phyloP scores from a whole-genome alignment of 2,888 invertebrate species.

The Mythimna vitellina region DNA sequence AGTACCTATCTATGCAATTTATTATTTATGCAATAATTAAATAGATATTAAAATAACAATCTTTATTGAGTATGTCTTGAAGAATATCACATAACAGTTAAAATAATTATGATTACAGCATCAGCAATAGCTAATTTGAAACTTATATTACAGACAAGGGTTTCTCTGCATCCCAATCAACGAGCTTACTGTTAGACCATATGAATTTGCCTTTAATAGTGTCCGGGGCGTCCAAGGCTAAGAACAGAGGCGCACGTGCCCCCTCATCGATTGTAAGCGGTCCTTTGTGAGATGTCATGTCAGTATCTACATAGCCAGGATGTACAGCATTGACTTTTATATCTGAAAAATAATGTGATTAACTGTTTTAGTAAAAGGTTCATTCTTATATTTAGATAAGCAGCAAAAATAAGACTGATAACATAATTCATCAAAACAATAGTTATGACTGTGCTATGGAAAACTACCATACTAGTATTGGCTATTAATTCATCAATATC shows the following conservation, averaged over 20 bases:
- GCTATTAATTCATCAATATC: no score
- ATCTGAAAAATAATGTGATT: slow-evolving; percentile 64
- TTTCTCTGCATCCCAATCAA: slow-evolving; percentile 19
- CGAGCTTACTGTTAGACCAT: slow-evolving; percentile 16
- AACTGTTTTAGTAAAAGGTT: not conserved
- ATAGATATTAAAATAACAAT: no score
- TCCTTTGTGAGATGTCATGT: slow-evolving; percentile 93
- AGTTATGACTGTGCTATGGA: no score
- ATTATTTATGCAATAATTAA: no score
- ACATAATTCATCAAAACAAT: not conserved
- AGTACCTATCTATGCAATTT: no score
- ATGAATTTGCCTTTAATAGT: slow-evolving; percentile 18
- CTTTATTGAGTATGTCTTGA: slow-evolving; percentile 1
- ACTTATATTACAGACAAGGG: slow-evolving; percentile 9
- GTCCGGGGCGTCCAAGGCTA: slow-evolving; percentile 25
- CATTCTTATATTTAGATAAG: no score
- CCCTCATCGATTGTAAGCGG: slow-evolving; percentile 88
- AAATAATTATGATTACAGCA: not conserved
- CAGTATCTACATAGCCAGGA: slow-evolving; percentile 95
- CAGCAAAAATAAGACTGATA: no score
- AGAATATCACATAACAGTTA: not conserved
- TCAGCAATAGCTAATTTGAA: not conserved
- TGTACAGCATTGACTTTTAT: slow-evolving; percentile 93
- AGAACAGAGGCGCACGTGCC: slow-evolving; percentile 87
- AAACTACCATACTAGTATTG: no score